A percentile compares a stretch with the other conserved stretches of the same genome.
These are phyloP conservation scores for Pholis gunnellus DNA, from an alignment of 2,113 vertebrate species.

Conservation along the genomic window DNA sequence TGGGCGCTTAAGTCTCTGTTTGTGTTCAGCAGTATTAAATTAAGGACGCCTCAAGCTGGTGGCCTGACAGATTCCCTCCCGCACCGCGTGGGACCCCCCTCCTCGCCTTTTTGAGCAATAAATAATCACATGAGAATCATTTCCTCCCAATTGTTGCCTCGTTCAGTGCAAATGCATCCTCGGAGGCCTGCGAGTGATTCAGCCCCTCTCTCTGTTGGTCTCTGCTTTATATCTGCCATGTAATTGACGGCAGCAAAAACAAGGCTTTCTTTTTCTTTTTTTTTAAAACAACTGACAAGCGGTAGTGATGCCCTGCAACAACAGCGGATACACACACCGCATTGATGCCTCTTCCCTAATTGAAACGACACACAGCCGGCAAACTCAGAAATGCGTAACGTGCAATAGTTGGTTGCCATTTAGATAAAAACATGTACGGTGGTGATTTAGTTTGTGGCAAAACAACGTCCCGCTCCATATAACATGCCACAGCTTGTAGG, in stretches of 20 bases:
- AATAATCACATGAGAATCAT: conserved; percentile 51
- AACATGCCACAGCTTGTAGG: conserved; percentile 55
- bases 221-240: conserved; percentile 36
- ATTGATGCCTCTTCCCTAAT: conserved; percentile 33
- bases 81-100: neutral
- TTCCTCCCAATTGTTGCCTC: conserved; percentile 26
- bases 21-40: conserved; percentile 67
- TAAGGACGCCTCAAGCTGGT: conserved; percentile 36
- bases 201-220: conserved; percentile 11
- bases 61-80: conserved; percentile 2
- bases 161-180: conserved; percentile 37
- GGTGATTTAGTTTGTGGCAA: conserved; percentile 42
- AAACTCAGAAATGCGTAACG: neutral
- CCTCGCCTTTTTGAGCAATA: neutral
- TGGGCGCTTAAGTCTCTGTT: conserved; percentile 61
- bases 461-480: conserved; percentile 26
- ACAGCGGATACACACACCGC: neutral
- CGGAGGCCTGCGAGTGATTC: conserved; percentile 22
- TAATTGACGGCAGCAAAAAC: conserved; percentile 52
- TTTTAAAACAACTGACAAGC: conserved; percentile 46
- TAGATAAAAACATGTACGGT: conserved; percentile 22
- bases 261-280: conserved; percentile 38
- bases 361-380: conserved; percentile 25
- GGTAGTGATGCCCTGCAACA: conserved; percentile 31
- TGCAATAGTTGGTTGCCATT: conserved; percentile 9